Conservation (phyloP, 2,888 invertebrate genomes). For the Cephonodes hylas region DNA sequence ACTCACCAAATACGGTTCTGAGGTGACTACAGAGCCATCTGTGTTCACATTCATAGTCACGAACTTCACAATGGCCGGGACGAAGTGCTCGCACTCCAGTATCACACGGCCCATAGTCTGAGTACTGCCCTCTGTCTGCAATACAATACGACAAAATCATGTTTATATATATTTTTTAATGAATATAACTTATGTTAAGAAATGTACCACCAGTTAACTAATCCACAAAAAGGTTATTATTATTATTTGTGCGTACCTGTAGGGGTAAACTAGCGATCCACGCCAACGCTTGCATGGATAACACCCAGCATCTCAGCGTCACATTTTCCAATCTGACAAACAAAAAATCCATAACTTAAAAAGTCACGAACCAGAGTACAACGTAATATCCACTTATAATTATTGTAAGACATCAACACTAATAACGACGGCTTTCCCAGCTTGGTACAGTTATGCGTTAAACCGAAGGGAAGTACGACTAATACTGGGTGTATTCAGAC, state of each 20-base stretch:
- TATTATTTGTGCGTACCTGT: slow-evolving; percentile 41
- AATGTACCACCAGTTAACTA: too few relatives aligned
- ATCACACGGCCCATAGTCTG: slow-evolving; percentile 84
- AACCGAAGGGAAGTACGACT: too few relatives aligned
- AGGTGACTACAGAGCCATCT: slow-evolving; percentile 61
- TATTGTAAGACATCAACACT: too few relatives aligned
- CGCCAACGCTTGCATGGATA: slow-evolving; percentile 88
- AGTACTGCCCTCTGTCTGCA: slow-evolving; percentile 64
- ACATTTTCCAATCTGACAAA: slow-evolving; percentile 64
- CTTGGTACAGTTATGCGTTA: too few relatives aligned
- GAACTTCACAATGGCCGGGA: slow-evolving; percentile 84
- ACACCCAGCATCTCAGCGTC: slow-evolving; percentile 87
- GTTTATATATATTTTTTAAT: too few relatives aligned
- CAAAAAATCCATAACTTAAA: too few relatives aligned
- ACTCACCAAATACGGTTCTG: slow-evolving; percentile 70
- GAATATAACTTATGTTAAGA: too few relatives aligned
- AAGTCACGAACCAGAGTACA: too few relatives aligned
- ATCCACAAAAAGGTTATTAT: slow-evolving; percentile 9
- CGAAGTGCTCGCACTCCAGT: slow-evolving; percentile 84
- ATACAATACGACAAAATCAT: too few relatives aligned
- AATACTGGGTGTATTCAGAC: too few relatives aligned
- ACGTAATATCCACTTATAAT: slow-evolving; percentile 11
- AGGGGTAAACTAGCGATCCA: slow-evolving; percentile 83
- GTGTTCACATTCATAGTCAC: slow-evolving; percentile 82
- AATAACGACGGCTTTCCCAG: too few relatives aligned